Conservation (phyloP, 2,888 invertebrate genomes). For the Patella depressa region DNA sequence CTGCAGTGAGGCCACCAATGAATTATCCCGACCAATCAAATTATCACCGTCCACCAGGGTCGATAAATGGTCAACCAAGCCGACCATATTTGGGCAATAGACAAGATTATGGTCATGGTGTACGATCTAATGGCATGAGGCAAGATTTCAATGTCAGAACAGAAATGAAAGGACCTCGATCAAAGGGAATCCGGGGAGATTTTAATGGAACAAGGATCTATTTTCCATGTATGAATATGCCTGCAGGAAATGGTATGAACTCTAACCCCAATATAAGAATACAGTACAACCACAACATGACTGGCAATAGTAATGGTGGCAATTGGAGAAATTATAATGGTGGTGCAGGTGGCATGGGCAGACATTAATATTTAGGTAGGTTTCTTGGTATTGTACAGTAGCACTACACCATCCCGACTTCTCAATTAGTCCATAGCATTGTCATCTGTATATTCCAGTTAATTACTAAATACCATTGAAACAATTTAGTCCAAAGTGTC, state of each 20-base stretch:
- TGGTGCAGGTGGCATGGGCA: not conserved
- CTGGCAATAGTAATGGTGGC: not conserved
- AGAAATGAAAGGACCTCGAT: not conserved
- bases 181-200: not conserved
- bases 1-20: not conserved
- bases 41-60: not conserved
- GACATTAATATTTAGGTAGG: not conserved
- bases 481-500: too few relatives aligned
- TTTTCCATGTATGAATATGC: not conserved
- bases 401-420: not conserved
- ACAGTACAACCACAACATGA: too few relatives aligned
- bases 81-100: not conserved
- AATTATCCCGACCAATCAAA: not conserved
- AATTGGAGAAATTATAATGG: constrained; percentile 7
- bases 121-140: not conserved
- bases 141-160: not conserved
- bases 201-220: not conserved
- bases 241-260: too few relatives aligned
- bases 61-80: not conserved
- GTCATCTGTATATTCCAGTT: too few relatives aligned
- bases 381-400: constrained; percentile 7
- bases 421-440: too few relatives aligned
- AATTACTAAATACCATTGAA: too few relatives aligned
- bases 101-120: not conserved
- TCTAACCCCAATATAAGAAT: too few relatives aligned